Base-by-base conservation (phyloP, 2,797 vertebrate genomes). In the Phalloptychus januarius region DNA sequence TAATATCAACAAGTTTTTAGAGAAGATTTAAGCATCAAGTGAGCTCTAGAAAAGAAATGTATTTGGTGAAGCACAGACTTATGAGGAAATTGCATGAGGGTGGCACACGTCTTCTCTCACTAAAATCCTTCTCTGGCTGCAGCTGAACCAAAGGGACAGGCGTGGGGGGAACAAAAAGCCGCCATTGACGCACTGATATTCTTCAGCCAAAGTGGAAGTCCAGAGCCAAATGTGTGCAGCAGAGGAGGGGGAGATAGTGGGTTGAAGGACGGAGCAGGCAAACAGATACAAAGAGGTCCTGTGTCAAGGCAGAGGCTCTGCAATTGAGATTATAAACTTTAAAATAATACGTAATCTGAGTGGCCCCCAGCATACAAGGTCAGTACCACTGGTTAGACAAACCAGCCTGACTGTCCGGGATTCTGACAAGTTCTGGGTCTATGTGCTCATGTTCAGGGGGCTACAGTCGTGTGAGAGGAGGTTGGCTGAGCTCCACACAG, bases 271-370 rank as follows among this genome's bases (percentile, higher is more conserved):
- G 83, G 86, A 83, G 80, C 83, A 86, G 83, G 89, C 88, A 85
- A 83, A 86, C 80, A 89, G 86, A 92, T 84, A 94, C 91, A 95
- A 93, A 94, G 93, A 89, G 79, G 78, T 81, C 81, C 87, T 93
- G 92, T 95, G 91, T 93, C 78, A 87, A 82, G 83, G 81, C 83
- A 31, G 85, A 40, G 42, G 79, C 79, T 81, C 79, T 81, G 73
- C 31, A 33, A 81, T 78, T 88, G 78, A 89, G 87, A 94, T 92
- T 91, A 92, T 85, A 76, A 91, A 92, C 79, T 73, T 84, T 91
- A 88, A 92, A 93, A 93, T 93, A 94, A 93, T 89, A 91, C 89
- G 88, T 85, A 83, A 93, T 89, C 82, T 86, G 83, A 91, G 88
- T 77, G 83, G 52, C 78, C 80, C 85, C 56, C 74, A 72, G 74